Evolutionary conservation across 2,888 invertebrate genomes (phyloP), one percentile per base, ranked within the genome.

Genomic region (Drosophila incognita): DNA sequence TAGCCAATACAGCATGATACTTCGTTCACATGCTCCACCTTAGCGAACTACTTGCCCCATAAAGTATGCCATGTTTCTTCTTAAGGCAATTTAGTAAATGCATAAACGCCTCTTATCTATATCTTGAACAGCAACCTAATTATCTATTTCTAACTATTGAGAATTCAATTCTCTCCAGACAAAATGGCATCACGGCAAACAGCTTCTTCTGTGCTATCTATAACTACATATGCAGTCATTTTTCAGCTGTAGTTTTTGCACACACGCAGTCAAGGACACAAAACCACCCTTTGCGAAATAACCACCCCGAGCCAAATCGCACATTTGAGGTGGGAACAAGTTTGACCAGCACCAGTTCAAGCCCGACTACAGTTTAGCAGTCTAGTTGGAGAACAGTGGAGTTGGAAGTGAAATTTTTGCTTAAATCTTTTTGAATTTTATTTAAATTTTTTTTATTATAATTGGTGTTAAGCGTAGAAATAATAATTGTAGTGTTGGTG

Each of bases 401-500:
- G 27, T 33, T 54, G 38, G 36, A 53, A 31, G 31, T 11, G 4
- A 49, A 3, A 49, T 29, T 54, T 58, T 61, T 60, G 61, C 60
- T 78, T 64, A 78, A 87, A 89, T 76, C 69, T 82, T 57, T 82
- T 75, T n/a, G 73, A 82, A 75, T 76, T 87, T 81, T 83, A 73
- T 69, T 69, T 24, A 15, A 46, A 15, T 24, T 46, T 24, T 24
- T 24, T 68, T 81, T 74, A 74, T 72, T 79, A 69, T 86, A 73
- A 80, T 81, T 86, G 74, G 76, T 89, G 70, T 89, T 76, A 89
- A 85, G 85, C 86, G 76, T 85, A 79, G 46, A 84, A 88, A 88
- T 65, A 78, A 72, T 72, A 72, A 76, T 80, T 80, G 80, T 71
- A 68, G 62, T 57, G 21, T 74, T 80, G 78, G 76, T 80, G 80